Evolutionary conservation across 2,888 invertebrate genomes (phyloP), one percentile per base, ranked within the genome.

Genomic region (Athripsodes cinereus): DNA sequence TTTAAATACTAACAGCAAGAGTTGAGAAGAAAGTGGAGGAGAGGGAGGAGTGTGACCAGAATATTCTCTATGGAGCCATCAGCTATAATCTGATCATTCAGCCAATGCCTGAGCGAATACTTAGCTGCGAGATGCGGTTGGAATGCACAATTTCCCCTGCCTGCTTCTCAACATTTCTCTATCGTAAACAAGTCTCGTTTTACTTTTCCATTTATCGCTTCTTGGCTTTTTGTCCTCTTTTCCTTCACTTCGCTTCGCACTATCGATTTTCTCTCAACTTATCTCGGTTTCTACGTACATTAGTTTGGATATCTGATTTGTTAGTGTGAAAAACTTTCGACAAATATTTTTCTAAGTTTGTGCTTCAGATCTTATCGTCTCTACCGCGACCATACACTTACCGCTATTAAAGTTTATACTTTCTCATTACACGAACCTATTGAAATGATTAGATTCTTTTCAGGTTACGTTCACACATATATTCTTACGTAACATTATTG

Each of bases 61-160:
- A 40, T 40, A 40, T 40, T 40, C 40, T 40, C 40, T 13, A 40
- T 16, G 40, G 40, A 40, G 40, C 40, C 40, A 40, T 40, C 40
- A 40, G 40, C 40, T 40, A 40, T 40, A 40, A 40, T 40, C 40
- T 40, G 40, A 40, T 40, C 40, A 40, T 40, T 40, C 40, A 40
- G 16, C 40, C 40, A 40, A 13, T 40, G n/a, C 40, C 40, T n/a
- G 40, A 40, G 10, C 40, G 40, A 40, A 40, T 40, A 16, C 40
- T 40, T 40, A 40, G 40, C 5, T 40, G 2, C 40, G n/a, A 13
- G 40, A 40, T 40, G 40, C 40, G 40, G 40, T 40, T 3, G n/a
- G 40, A 40, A 40, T 40, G 40, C 40, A 40, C 40, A 40, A 40
- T 40, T 16, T 16, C 40, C 13, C 40, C 40, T 40, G n/a, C 13